Conservation (phyloP, 2,888 invertebrate genomes). For the Dasypolia templi region DNA sequence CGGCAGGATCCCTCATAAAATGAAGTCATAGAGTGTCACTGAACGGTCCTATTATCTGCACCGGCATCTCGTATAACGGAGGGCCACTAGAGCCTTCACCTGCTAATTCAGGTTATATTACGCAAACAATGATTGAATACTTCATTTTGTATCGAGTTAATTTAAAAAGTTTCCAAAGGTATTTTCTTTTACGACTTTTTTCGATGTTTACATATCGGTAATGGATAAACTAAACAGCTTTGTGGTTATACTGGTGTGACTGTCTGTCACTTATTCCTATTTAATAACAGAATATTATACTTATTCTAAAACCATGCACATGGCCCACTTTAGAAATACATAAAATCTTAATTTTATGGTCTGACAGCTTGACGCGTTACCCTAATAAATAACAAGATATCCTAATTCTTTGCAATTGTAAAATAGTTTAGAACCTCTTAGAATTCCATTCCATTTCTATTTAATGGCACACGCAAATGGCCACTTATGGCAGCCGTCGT, state of each 20-base stretch:
- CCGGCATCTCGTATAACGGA: constrained; percentile 1
- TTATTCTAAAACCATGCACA: no score
- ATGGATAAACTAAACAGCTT: background rate
- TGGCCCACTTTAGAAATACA: no score
- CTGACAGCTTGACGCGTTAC: no score
- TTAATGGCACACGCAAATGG: no score
- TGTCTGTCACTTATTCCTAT: no score
- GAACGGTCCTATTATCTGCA: constrained; percentile 38
- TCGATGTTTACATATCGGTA: background rate
- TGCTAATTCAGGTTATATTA: constrained; percentile 42
- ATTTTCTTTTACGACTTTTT: constrained; percentile 9
- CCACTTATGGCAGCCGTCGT: no score
- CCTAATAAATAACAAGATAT: no score
- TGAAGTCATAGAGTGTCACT: constrained; percentile 44
- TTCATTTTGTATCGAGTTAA: constrained; percentile 35
- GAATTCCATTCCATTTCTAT: no score
- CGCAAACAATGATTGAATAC: constrained; percentile 49
- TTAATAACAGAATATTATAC: no score
- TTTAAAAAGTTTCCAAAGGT: constrained; percentile 32
- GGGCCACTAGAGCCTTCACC: constrained; percentile 33
- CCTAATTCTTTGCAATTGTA: no score
- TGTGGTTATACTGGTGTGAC: background rate
- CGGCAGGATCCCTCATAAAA: constrained; percentile 35
- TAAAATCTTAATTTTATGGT: no score
- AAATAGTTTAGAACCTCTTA: no score